These are phyloP conservation scores for Morpho helenor DNA, from an alignment of 2,888 invertebrate genomes.

Conservation along the genomic window DNA sequence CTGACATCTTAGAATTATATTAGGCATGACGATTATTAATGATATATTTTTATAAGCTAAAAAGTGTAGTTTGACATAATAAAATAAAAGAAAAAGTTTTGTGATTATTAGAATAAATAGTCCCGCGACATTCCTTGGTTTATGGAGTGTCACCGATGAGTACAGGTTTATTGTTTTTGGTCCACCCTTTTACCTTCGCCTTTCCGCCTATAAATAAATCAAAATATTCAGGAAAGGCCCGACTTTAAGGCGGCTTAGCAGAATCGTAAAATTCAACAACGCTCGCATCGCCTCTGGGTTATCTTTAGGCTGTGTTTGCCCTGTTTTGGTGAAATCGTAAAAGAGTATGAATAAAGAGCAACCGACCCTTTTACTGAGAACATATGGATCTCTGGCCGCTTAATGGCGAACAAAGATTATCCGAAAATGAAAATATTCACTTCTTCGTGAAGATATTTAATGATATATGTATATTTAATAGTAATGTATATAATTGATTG, in stretches of 20 bases:
- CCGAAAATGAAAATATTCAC: conserved; percentile 34
- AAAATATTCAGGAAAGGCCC: conserved; percentile 78
- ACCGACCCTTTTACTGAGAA: conserved; percentile 63
- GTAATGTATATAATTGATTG: too few relatives aligned
- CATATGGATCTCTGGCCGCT: conserved; percentile 66
- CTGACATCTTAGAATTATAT: too few relatives aligned
- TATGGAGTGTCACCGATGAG: conserved; percentile 38
- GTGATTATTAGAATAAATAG: conserved; percentile 8
- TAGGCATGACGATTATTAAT: too few relatives aligned
- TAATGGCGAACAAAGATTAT: conserved; percentile 65
- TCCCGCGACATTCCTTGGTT: conserved; percentile 5
- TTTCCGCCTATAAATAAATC: conserved; percentile 78
- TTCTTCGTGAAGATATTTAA: background rate
- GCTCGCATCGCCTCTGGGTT: conserved; percentile 68
- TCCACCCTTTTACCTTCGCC: conserved; percentile 69
- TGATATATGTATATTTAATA: too few relatives aligned
- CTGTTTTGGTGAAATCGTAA: conserved; percentile 74
- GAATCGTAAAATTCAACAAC: conserved; percentile 79
- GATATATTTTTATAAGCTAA: too few relatives aligned
- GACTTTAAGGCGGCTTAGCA: conserved; percentile 77
- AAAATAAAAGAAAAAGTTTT: too few relatives aligned
- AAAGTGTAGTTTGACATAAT: too few relatives aligned
- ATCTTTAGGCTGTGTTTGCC: conserved; percentile 66
- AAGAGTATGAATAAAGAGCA: conserved; percentile 75
- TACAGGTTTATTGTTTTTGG: conserved; percentile 71